Base-by-base conservation (phyloP, 2,888 invertebrate genomes). In the Dolomedes plantarius region DNA sequence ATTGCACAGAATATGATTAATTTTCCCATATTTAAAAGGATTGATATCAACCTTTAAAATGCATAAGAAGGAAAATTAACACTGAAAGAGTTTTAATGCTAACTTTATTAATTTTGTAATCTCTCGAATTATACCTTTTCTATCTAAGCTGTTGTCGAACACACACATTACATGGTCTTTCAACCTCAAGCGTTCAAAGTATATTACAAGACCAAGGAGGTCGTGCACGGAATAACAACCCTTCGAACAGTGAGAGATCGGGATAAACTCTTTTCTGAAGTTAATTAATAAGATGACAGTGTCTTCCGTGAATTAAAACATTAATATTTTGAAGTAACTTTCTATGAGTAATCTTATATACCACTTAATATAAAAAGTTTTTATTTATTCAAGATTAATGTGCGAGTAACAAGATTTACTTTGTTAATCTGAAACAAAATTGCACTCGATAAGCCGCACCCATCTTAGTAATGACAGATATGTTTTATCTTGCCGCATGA, bases 371-470 rank as follows among this genome's bases (percentile, higher is more conserved):
- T 23, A 56, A 56, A 56, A 23, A 56, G 16, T 46, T 46, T 6
- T 13, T 46, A 56, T 56, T 56, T 56, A 56, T 56, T 16, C 56
- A 56, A 56, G 56, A 56, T 56, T 56, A 23, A 56, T 56, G 56
- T 23, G 5, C 56, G 16, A 23, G 56, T 56, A 56, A 56, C 56
- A 56, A 56, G 56, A 56, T 56, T 56, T 56, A 56, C 56, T 56
- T 56, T 23, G 56, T 56, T 56, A 56, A 56, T 56, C 56, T 56
- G 3, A 56, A 56, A 5, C 56, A 56, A 56, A 56, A 56, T 56
- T 56, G 56, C 23, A 6, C 11, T 3, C 3, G 56, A 56, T 56
- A 56, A 56, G 56, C 56, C 56, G 56, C 56, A 56, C 56, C 56
- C 56, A 23, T 56, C 23, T 56, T 5, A 23, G 56, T 56, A 23